phyloP scores from a whole-genome alignment of 2,113 vertebrate species.

The Cynopterus brachyotis region DNA sequence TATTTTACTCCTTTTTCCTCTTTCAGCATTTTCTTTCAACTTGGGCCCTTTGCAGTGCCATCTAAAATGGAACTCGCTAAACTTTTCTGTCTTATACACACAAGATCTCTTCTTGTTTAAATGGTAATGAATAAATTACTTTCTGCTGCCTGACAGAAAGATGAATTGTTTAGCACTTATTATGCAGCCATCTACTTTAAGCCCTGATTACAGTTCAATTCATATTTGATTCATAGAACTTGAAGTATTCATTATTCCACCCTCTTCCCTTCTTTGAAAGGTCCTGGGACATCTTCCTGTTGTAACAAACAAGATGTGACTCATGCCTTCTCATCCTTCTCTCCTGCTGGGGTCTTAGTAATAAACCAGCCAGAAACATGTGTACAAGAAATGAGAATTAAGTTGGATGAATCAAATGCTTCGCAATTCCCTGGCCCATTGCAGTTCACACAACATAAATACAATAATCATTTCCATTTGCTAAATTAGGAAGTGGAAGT shows the following conservation, averaged over 20 bases:
- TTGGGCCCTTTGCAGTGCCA: slow-evolving; percentile 1
- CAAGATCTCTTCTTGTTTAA: slow-evolving; percentile 63
- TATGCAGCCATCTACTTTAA: slow-evolving; percentile 69
- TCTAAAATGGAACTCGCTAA: slow-evolving; percentile 4
- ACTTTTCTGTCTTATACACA: slow-evolving; percentile 58
- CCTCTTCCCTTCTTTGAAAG: background rate
- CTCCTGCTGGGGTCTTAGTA: background rate
- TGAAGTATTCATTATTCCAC: slow-evolving; percentile 62
- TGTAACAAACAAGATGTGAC: slow-evolving; percentile 35
- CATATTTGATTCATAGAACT: slow-evolving; percentile 74
- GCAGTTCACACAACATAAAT: slow-evolving; percentile 58
- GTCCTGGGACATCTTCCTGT: slow-evolving; percentile 62
- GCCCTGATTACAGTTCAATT: slow-evolving; percentile 72
- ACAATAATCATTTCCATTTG: slow-evolving; percentile 64
- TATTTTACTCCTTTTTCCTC: background rate
- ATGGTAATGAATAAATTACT: slow-evolving; percentile 74
- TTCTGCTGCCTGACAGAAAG: slow-evolving; percentile 71
- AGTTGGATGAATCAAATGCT: background rate
- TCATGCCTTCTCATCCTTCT: background rate
- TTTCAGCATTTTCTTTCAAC: slow-evolving; percentile 50
- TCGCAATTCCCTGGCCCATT: slow-evolving; percentile 16
- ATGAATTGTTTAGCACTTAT: slow-evolving; percentile 78
- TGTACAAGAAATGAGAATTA: background rate
- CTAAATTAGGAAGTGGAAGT: slow-evolving; percentile 62
- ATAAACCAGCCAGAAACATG: background rate